phyloP scores from a whole-genome alignment of 2,113 vertebrate genomes.

The Grammomys surdaster region DNA sequence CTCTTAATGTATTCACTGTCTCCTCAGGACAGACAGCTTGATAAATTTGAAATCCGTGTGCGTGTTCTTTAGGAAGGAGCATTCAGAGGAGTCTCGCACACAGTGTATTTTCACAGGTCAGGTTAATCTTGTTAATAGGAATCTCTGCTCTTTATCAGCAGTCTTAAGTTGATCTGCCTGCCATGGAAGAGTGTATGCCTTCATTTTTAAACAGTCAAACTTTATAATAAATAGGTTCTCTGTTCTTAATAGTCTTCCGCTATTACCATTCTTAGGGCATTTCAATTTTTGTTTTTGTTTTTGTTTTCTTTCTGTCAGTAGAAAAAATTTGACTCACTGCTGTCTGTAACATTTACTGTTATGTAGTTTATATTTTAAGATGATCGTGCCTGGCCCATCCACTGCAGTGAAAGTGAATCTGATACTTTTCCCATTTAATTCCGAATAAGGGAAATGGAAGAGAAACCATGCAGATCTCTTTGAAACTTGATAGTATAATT shows the following conservation, averaged over 20 bases:
- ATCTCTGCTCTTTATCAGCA: conserved; percentile 32
- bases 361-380: conserved; percentile 45
- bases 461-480: conserved; percentile 44
- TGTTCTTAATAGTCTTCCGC: conserved; percentile 59
- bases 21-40: neutral
- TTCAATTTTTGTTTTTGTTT: conserved; percentile 38
- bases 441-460: conserved; percentile 46
- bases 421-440: conserved; percentile 15
- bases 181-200: conserved; percentile 63
- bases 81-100: conserved; percentile 47
- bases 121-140: conserved; percentile 51
- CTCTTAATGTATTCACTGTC: neutral
- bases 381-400: neutral
- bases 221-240: conserved; percentile 41
- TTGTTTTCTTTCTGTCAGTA: conserved; percentile 74
- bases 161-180: conserved; percentile 42
- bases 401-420: conserved; percentile 31
- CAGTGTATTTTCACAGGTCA: conserved; percentile 70
- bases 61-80: conserved; percentile 60
- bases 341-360: conserved; percentile 49
- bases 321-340: conserved; percentile 64
- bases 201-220: conserved; percentile 47
- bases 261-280: conserved; percentile 42
- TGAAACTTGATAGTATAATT: conserved; percentile 54
- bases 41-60: neutral